Evolutionary conservation across 2,113 vertebrate species (phyloP).

Genomic region (Aix galericulata): DNA sequence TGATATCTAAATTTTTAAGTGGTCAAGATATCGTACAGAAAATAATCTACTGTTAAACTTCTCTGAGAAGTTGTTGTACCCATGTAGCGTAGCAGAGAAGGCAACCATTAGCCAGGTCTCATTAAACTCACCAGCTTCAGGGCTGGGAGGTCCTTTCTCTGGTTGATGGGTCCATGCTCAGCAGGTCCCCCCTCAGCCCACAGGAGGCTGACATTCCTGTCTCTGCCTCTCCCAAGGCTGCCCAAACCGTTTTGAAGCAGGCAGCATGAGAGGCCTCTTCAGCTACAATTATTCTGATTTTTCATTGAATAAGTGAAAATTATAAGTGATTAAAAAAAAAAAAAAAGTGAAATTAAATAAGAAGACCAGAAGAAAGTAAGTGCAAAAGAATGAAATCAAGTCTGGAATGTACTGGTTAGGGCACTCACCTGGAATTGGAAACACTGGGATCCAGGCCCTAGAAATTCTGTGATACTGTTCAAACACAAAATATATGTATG

Average conservation of each 20-base stretch:
- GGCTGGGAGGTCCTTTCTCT: not conserved
- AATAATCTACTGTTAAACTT: not conserved
- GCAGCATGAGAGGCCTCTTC: not conserved
- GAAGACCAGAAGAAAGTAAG: not conserved
- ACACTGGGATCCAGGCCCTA: not conserved
- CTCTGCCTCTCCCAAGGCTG: not conserved
- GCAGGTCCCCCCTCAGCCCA: not conserved
- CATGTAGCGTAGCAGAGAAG: not conserved
- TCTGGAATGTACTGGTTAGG: not conserved
- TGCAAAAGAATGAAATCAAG: not conserved
- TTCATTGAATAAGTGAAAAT: not conserved
- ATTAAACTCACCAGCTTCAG: not conserved
- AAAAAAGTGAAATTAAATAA: not conserved
- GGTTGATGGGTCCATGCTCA: not conserved
- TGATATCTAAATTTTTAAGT: not conserved
- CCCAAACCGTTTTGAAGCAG: not conserved
- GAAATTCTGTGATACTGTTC: not conserved
- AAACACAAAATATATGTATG: not conserved
- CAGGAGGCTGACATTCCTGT: fast-evolving
- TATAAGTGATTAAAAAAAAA: no score
- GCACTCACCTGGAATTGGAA: not conserved
- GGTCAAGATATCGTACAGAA: not conserved
- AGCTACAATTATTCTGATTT: not conserved
- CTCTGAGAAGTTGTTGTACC: not conserved
- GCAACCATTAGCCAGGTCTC: not conserved